phyloP scores from a whole-genome alignment of 2,888 invertebrate species.

The Macaria notata region DNA sequence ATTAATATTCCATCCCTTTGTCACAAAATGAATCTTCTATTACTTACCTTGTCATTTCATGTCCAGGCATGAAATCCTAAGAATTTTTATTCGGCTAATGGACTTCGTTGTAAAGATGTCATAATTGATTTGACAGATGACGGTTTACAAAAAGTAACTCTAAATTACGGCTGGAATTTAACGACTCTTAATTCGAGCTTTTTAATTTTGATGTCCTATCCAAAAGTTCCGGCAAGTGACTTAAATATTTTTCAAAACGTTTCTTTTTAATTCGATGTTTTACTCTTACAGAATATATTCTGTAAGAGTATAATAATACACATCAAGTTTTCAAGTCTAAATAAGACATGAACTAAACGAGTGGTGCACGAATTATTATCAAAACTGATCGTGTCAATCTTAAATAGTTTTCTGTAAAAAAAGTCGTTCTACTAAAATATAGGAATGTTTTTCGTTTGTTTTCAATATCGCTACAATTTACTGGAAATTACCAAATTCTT shows the following conservation, averaged over 20 bases:
- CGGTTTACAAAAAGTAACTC: constrained; percentile 50
- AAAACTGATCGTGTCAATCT: background rate
- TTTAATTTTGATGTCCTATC: constrained; percentile 46
- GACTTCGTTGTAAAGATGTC: constrained; percentile 56
- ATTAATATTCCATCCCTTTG: constrained; percentile 11
- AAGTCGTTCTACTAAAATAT: background rate
- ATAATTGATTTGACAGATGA: constrained; percentile 64
- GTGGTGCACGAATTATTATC: no score
- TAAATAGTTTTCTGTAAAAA: no score
- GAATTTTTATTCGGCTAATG: constrained; percentile 57
- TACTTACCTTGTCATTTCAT: constrained; percentile 29
- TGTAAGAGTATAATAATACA: no score
- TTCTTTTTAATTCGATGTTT: no score
- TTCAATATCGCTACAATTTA: constrained; percentile 21
- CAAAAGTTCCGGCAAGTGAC: constrained; percentile 36
- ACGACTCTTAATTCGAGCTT: constrained; percentile 52
- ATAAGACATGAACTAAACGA: no score
- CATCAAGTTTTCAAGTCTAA: no score
- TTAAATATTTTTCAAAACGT: constrained; percentile 35
- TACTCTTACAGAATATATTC: no score
- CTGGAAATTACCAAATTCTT: constrained; percentile 31
- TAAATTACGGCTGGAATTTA: constrained; percentile 54
- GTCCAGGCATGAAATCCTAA: constrained; percentile 43
- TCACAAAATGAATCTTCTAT: constrained; percentile 26
- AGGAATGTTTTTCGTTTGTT: constrained; percentile 14